Evolutionary conservation across 2,888 invertebrate species (phyloP), one percentile per base, ranked within the genome.

Genomic region (Tachina lurida): DNA sequence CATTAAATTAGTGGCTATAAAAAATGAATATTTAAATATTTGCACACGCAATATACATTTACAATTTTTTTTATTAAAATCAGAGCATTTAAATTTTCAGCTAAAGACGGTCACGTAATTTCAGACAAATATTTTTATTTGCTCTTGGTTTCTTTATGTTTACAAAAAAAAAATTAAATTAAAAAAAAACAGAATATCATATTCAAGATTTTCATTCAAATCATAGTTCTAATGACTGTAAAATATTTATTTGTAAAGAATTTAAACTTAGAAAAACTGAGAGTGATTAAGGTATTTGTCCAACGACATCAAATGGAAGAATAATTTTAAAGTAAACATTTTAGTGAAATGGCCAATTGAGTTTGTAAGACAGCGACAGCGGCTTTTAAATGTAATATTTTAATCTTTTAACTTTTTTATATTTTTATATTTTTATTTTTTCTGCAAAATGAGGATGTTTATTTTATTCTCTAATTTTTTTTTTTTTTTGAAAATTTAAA

Each of bases 81-180:
- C 41, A 68, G 45, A 56, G 17, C 41, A 67, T 49, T 41, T 49
- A 77, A 4, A 10, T 22, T 43, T 10, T 22, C 4, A 31, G 31
- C 4, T 19, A 31, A 76, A 67, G 17, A 58, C 45, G 58, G 76
- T 67, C 76, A 76, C 65, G 65, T 58, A 76, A 45, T 45, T 22
- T 52, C 4, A 19, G 9, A 8, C 17, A 54, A 73, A 47, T n/a
- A 43, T 43, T 22, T 10, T 31, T 39, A 17, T 54, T 31, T 31
- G 54, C 52, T 75, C 31, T 45, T n/a, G n/a, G 13, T 45, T 62
- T 52, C 47, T 47, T 17, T 2, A 54, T 43, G 43, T 52, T 62
- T 74, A 15, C 41, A 4, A 8, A 31, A 19, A 52, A n/a, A 43
- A 39, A 10, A 22, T 10, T 9, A 62, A 49, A 13, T 31, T 3